Evolutionary conservation across 1,140 invertebrate genomes (phyloP), one percentile per base, ranked within the genome.

Genomic region (Caerostris extrusa): DNA sequence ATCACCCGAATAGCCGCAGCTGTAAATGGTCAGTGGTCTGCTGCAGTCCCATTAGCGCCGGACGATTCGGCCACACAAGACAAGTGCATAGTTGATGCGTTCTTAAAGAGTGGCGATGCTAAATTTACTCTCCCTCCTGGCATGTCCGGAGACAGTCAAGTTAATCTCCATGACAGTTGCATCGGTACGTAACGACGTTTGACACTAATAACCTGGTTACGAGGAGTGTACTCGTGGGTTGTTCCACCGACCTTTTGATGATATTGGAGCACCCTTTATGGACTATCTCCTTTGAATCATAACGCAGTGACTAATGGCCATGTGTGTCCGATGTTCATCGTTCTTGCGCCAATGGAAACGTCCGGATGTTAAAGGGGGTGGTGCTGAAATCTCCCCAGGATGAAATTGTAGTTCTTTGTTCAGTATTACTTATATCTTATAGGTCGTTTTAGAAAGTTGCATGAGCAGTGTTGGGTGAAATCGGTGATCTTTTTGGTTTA

Each of bases 191-290:
- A 93, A 93, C 85, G 69, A 93, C 92, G 64, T 93, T 93, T 93
- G 92, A 93, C 92, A 93, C 92, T 93, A 93, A 93, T 93, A 93
- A 93, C 92, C 69, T 69, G 92, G 92, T 93, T 93, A 93, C 17
- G 86, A 57, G 85, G 69, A 89, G 92, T 87, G 91, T 50, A 67
- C 71, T 93, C 83, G 82, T 61, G 60, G 53, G 64, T 53, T 81
- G 57, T 85, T 61, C 58, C 61, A 83, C 64, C 82, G 82, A 86
- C 83, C 83, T 93, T 69, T 69, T 71, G 91, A 93, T 93, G 83
- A 93, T 93, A 93, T 93, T 93, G 64, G 83, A 71, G 91, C 50
- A 93, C 83, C 85, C 92, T 88, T 89, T 89, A 93, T 93, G 92
- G 17, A 82, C 69, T 89, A 88, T 89, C 92, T 93, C 86, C 60